These are phyloP conservation scores for Spatulosminthurus flaviceps DNA, from an alignment of 2,888 invertebrate genomes.

Conservation along the genomic window DNA sequence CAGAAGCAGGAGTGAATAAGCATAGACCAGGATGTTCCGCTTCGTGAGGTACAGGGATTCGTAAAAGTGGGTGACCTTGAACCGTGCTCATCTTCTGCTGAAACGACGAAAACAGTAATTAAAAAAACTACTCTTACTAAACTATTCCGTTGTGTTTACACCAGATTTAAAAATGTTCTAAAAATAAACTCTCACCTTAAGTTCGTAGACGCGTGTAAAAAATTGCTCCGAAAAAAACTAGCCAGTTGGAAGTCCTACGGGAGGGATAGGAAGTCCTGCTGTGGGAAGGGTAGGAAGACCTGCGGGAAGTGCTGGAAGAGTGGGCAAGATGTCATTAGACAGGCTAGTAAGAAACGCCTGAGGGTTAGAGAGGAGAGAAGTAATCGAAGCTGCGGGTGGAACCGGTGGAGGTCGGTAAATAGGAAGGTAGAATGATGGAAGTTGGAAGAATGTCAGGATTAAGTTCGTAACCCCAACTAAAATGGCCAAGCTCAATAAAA, in stretches of 20 bases:
- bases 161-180: no score
- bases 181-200: no score
- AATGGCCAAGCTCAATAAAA: no score
- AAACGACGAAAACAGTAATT: not conserved
- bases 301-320: not conserved
- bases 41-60: conserved; percentile 56
- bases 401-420: no score
- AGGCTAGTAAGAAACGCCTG: no score
- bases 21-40: conserved; percentile 62
- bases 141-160: no score
- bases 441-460: conserved; percentile 48
- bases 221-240: no score
- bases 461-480: no score
- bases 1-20: conserved; percentile 56
- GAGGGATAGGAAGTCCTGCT: no score
- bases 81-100: conserved; percentile 22
- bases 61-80: conserved; percentile 58
- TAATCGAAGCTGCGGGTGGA: not conserved
- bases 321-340: not conserved
- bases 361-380: not conserved
- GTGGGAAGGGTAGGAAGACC: no score
- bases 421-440: not conserved
- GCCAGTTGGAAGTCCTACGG: not conserved
- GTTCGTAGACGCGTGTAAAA: no score
- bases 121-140: no score